Evolutionary conservation across 2,113 vertebrate species (phyloP), one percentile per base, ranked within the genome.

Genomic region (Zosterops borbonicus): DNA sequence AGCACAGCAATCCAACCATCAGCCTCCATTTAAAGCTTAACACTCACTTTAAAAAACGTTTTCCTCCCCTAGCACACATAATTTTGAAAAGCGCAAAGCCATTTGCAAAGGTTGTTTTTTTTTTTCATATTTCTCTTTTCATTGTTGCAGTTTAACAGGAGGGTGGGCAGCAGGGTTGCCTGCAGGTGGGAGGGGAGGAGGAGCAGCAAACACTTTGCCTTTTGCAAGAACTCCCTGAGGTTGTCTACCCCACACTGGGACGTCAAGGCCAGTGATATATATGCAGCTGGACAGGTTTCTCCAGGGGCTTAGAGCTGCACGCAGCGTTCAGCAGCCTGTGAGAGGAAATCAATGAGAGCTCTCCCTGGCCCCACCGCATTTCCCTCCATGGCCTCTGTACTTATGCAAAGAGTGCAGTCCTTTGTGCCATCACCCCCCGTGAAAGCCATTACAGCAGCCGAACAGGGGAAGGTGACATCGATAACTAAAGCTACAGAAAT

Each of bases 261-360:
- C 4, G 29, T 31, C 83, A 70, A 65, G 91, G 55, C 15, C 86
- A 11, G 59, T 6, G 63, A 55, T 24, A 6, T 0, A 7, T 1
- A 65, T 12, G n/a, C 7, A 50, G 71, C 37, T 46, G 71, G 71
- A 62, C 71, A 78, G 71, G 83, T n/a, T 93, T 71, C 89, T 94
- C 63, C 68, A 86, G 85, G 67, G 88, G 63, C 69, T 85, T n/a
- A 2, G 67, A 14, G 67, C 75, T 86, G 79, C 63, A 29, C 0
- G 1, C 46, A 65, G 84, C 2, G 0, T 4, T 83, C 62, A 64
- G 88, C 82, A 80, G 55, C 67, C 18, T 39, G 52, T 17, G 69
- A 84, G 65, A 67, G 73, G 35, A 87, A 89, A 95, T 91, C 91
- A 49, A 16, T 92, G 37, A 6, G 42, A 80, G 33, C 68, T 67